These are phyloP conservation scores for Myotis myotis DNA, from an alignment of 2,797 vertebrate species.

Conservation along the genomic window DNA sequence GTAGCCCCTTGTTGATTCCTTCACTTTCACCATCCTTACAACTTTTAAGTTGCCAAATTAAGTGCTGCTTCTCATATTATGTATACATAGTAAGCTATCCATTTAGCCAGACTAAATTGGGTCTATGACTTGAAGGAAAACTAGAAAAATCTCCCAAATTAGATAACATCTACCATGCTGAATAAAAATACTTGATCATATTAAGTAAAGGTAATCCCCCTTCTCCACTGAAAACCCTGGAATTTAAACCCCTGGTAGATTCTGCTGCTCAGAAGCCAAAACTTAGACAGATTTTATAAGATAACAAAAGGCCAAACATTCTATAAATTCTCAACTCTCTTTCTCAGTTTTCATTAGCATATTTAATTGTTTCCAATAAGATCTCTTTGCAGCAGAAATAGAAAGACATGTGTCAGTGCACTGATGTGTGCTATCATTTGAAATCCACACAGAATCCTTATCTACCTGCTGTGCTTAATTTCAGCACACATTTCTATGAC, in stretches of 20 bases:
- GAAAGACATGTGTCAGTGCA: constrained; percentile 45
- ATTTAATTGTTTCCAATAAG: constrained; percentile 60
- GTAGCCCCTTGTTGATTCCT: background rate
- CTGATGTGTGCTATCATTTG: constrained; percentile 50
- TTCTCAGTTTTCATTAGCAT: constrained; percentile 52
- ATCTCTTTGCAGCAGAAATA: constrained; percentile 47
- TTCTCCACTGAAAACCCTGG: background rate
- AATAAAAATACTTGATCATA: background rate
- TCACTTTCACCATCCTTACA: background rate
- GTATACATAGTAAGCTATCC: background rate
- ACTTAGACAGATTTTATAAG: constrained; percentile 1
- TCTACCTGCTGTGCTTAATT: constrained; percentile 85
- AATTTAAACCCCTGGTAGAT: background rate
- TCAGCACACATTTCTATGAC: constrained; percentile 88
- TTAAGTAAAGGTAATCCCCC: background rate
- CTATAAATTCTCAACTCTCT: constrained; percentile 2
- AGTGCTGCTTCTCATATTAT: background rate
- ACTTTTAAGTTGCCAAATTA: background rate
- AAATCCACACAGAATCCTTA: constrained; percentile 58
- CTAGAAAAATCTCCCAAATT: background rate
- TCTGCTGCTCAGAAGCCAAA: background rate
- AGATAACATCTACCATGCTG: background rate
- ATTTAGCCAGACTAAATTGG: background rate
- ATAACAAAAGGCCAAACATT: background rate
- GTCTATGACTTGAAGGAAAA: background rate